Evolutionary conservation across 2,888 invertebrate species (phyloP), one percentile per base, ranked within the genome.

Genomic region (Anthophora plumipes): DNA sequence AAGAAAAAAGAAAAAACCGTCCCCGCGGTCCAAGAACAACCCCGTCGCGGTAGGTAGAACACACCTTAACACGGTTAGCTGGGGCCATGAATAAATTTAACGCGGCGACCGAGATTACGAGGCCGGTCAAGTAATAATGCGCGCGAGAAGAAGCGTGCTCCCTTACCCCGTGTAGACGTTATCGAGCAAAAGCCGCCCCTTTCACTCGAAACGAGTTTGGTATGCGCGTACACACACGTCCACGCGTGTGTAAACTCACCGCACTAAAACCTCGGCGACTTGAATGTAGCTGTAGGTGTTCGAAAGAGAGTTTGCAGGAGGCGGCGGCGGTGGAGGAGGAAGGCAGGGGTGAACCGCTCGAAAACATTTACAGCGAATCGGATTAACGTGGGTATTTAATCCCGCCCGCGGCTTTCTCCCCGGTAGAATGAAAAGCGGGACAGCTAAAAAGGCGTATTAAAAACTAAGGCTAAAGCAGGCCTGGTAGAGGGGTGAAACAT

Each of bases 51-150:
- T 90, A 84, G 87, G 90, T 90, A 91, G 91, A 92, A 82, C 78
- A 89, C 89, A 84, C 88, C 89, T 89, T 91, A 93, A 92, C 91
- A 89, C 89, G 89, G 90, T 93, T 92, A 92, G 87, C 89, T 86
- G 88, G n/a, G 86, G 89, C 91, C 91, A 92, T 93, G 92, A 92
- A 93, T 92, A 92, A 92, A 93, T 92, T 93, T 92, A 85, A 84
- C 85, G 82, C 74, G 85, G 84, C 86, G 87, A 86, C 88, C 88
- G 90, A 90, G 89, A 92, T 92, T 91, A 91, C 88, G 89, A 81
- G 86, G 82, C 75, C 75, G 75, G 67, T 73, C 84, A 73, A 82
- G 81, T 80, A 85, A 90, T 89, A 88, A 88, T 85, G 85, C 85
- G 82, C 85, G 87, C 74, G 85, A 78, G 74, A 83, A 69, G 69